Base-by-base conservation (phyloP, 1,140 invertebrate genomes). In the Idris sp. region DNA sequence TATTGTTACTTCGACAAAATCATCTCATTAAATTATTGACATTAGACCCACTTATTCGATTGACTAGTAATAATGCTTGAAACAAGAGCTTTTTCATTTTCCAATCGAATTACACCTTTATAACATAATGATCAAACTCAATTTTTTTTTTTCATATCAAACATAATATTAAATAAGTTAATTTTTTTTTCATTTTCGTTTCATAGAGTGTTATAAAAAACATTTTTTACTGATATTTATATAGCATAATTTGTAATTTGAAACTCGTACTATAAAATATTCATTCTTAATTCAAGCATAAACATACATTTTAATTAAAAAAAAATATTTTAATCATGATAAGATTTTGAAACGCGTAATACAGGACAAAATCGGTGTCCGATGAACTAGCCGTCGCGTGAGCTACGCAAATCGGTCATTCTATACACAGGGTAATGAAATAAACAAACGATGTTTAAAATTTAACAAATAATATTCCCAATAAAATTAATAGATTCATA, bases 401-500 rank as follows among this genome's bases (percentile, higher is more conserved):
- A 58, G 54, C 64, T 53, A 56, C 71, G 65, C 73, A 68, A 61
- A 72, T 79, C 77, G 76, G 71, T 82, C 65, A 74, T 62, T 74
- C 64, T 76, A 71, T 76, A 86, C 81, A 86, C 86, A 87, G 85
- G 85, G 86, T 87, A 86, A 83, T 76, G 69, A 58, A 84, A 81
- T 62, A 40, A 78, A 71, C 81, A 53, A 83, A 81, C 61, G 75
- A 79, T 81, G 78, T 76, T 73, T 72, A 76, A 74, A 71, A 68
- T 33, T 62, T 68, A 76, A 74, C 61, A 61, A 80, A 58, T 74
- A 79, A 80, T 80, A 84, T 81, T 83, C 80, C 79, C 82, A 79
- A 51, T 71, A 79, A 79, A 83, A 81, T 79, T 78, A 78, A 69
- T 79, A 73, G 82, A 78, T 65, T 59, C 79, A 76, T 75, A 77